Evolutionary conservation across 2,113 vertebrate species (phyloP).

Genomic region (Hippocampus comes): DNA sequence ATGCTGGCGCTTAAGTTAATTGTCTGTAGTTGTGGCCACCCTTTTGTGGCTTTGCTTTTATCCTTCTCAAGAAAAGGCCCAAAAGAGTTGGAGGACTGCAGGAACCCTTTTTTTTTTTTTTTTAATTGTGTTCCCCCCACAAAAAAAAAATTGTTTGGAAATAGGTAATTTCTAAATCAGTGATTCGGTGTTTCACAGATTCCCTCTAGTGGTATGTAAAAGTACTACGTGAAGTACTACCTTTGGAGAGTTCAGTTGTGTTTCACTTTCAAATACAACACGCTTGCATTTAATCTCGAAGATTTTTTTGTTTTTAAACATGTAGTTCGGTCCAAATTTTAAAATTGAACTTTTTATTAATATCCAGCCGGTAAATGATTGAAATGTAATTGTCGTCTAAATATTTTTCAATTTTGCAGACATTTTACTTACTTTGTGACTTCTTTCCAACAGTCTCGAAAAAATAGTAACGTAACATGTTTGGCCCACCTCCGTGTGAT

Average conservation of each 20-base stretch:
- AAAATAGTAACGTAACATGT: too few species aligned
- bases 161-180: neutral
- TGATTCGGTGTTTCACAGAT: neutral
- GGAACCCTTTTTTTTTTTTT: neutral
- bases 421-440: too few species aligned
- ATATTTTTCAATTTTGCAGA: too few species aligned
- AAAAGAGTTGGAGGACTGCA: constrained; percentile 57
- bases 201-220: neutral
- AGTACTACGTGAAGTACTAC: neutral
- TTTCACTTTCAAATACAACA: neutral
- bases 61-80: constrained; percentile 57
- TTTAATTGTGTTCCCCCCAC: too few species aligned
- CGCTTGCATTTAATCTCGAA: neutral
- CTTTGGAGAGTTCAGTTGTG: neutral
- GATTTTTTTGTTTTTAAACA: neutral
- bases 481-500: too few species aligned
- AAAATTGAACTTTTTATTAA: neutral
- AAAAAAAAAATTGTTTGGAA: neutral
- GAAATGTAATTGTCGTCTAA: too few species aligned
- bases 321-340: too few species aligned
- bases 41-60: constrained; percentile 65
- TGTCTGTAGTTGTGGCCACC: constrained; percentile 70
- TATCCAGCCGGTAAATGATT: neutral
- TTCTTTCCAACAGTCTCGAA: too few species aligned
- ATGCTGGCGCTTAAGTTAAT: constrained; percentile 73